Percentiles rank a stretch among this genome's conserved stretches.
Evolutionary conservation across 2,797 vertebrate genomes (phyloP).

Genomic region (Sus cebifrons): DNA sequence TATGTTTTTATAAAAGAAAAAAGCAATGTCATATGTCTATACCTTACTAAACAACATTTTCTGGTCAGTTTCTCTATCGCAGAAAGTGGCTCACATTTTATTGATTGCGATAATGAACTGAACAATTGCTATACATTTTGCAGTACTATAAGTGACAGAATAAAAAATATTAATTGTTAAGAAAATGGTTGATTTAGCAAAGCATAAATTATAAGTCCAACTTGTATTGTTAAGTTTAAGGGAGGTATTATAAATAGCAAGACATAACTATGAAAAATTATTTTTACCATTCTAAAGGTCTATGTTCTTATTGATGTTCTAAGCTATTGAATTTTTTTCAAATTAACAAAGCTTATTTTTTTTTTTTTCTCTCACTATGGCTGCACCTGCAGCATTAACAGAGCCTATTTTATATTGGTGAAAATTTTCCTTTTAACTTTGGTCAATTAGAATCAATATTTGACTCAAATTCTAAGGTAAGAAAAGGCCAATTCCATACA

Average conservation of each 20-base stretch:
- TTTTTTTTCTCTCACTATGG: too few species aligned
- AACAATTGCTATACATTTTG: background rate
- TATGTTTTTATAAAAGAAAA: background rate
- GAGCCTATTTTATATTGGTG: background rate
- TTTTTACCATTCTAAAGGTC: background rate
- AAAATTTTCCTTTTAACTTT: background rate
- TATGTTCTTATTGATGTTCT: background rate
- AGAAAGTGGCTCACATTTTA: background rate
- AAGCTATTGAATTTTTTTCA: background rate
- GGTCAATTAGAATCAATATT: background rate
- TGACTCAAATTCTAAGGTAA: background rate
- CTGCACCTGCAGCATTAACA: background rate
- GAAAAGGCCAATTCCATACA: background rate
- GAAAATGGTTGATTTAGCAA: background rate
- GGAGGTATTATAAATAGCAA: background rate
- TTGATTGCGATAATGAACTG: background rate
- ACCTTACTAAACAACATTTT: background rate
- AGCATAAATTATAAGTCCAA: background rate
- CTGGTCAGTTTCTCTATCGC: background rate
- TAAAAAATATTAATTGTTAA: background rate
- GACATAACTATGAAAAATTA: background rate
- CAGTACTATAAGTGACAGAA: background rate
- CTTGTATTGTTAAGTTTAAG: constrained; percentile 25
- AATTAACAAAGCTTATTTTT: background rate
- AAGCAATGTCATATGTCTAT: background rate